phyloP scores from a whole-genome alignment of 2,888 invertebrate species.

The Ormyrus labotus region DNA sequence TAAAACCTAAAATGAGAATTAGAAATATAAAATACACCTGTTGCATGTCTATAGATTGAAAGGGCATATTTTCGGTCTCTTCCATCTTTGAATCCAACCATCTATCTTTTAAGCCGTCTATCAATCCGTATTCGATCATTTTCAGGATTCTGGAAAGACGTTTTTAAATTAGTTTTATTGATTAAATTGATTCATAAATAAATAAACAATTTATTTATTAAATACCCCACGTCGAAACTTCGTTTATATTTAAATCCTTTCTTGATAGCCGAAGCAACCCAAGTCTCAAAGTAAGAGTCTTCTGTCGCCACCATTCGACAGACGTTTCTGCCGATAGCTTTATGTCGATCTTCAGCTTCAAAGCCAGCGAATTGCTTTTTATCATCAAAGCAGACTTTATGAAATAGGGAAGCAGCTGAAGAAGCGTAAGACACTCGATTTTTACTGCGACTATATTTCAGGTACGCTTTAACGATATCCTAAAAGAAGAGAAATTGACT shows the following conservation, averaged over 20 bases:
- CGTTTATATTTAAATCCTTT: conserved; percentile 50
- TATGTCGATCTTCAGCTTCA: conserved; percentile 54
- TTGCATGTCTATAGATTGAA: conserved; percentile 49
- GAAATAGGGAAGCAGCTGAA: conserved; percentile 18
- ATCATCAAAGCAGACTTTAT: conserved; percentile 41
- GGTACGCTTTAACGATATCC: neutral
- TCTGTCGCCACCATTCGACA: conserved; percentile 51
- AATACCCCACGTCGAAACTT: conserved; percentile 55
- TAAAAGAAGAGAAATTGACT: neutral
- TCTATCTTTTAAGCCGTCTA: conserved; percentile 47
- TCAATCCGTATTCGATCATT: conserved; percentile 52
- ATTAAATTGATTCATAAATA: neutral
- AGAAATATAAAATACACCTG: conserved; percentile 53
- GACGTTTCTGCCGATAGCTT: conserved; percentile 38
- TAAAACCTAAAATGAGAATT: conserved; percentile 25
- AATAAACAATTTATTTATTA: neutral
- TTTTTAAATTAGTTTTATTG: neutral
- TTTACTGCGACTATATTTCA: neutral
- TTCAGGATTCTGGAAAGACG: conserved; percentile 47
- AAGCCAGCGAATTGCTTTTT: conserved; percentile 48
- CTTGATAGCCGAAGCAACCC: conserved; percentile 54
- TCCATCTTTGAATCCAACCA: conserved; percentile 52
- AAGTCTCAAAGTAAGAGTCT: conserved; percentile 51
- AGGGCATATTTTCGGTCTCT: conserved; percentile 33
- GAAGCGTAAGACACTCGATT: conserved; percentile 29